Percentiles rank a stretch among this genome's conserved stretches.
These are phyloP conservation scores for Steatocranus sp. DNA, from an alignment of 2,797 vertebrate species.

Conservation along the genomic window DNA sequence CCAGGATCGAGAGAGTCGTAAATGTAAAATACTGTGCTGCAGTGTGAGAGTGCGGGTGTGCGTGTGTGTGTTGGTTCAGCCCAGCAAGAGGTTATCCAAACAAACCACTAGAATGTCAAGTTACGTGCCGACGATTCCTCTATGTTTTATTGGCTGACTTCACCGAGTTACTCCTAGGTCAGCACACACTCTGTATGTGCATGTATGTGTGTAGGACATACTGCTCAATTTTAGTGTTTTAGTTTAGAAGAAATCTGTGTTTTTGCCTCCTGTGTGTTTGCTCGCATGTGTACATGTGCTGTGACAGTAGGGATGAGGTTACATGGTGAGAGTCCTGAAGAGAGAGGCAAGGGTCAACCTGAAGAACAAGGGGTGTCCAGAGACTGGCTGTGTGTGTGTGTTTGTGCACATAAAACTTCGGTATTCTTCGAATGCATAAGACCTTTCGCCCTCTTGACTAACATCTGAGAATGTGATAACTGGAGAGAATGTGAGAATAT, in stretches of 20 bases:
- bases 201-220: background rate
- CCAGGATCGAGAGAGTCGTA: slow-evolving; percentile 50
- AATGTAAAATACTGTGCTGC: slow-evolving; percentile 64
- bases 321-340: slow-evolving; percentile 14
- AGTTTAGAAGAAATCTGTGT: background rate
- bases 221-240: slow-evolving; percentile 10
- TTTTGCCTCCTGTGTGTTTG: slow-evolving; percentile 29
- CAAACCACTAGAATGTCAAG: slow-evolving; percentile 71
- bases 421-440: slow-evolving; percentile 53
- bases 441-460: slow-evolving; percentile 48
- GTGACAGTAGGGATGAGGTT: slow-evolving; percentile 48
- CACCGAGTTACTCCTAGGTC: slow-evolving; percentile 58
- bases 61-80: slow-evolving; percentile 37
- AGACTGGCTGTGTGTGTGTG: slow-evolving; percentile 1
- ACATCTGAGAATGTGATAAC: slow-evolving; percentile 67
- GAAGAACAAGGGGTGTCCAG: slow-evolving; percentile 25
- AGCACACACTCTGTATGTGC: slow-evolving; percentile 9
- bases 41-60: slow-evolving; percentile 3
- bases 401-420: background rate
- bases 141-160: slow-evolving; percentile 69
- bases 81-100: slow-evolving; percentile 68
- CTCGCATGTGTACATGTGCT: background rate
- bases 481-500: slow-evolving; percentile 66
- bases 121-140: slow-evolving; percentile 69
- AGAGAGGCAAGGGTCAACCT: slow-evolving; percentile 31